These are phyloP conservation scores for Morbakka virulenta DNA, from an alignment of 30 jellyfish, hydroid and myxozoan genomes.

Conservation along the genomic window DNA sequence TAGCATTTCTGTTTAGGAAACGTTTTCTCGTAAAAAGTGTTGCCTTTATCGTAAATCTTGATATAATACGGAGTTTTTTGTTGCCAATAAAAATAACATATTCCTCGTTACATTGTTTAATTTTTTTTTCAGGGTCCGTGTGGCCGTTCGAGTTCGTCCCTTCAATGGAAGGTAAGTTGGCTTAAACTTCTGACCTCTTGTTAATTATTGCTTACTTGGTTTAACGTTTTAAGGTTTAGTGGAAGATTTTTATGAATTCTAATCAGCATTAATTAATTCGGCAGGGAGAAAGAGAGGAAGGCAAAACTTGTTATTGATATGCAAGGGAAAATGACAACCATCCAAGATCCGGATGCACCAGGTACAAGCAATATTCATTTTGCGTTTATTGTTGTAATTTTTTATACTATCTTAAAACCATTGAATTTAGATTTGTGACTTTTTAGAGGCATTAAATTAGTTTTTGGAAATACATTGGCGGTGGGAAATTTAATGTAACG, in stretches of 20 bases:
- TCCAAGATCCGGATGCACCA: conserved; percentile 82
- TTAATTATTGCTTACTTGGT: not conserved
- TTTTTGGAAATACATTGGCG: not conserved
- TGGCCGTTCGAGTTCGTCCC: conserved; percentile 99
- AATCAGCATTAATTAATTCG: too few relatives aligned
- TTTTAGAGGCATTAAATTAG: not conserved
- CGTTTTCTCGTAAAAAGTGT: not conserved
- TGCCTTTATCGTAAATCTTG: not conserved
- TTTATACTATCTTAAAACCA: not conserved
- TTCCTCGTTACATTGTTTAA: not conserved
- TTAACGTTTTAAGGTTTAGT: not conserved
- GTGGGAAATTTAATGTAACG: not conserved
- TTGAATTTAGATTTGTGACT: not conserved
- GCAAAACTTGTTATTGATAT: conserved; percentile 76
- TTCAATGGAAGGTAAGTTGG: conserved; percentile 77
- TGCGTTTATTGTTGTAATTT: too few relatives aligned
- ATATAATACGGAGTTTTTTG: not conserved
- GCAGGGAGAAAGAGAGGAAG: conserved; percentile 89
- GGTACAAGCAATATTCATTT: conserved; percentile 48
- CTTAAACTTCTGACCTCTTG: not conserved
- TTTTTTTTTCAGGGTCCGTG: conserved; percentile 80
- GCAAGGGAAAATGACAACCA: conserved; percentile 73
- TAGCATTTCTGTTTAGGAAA: not conserved
- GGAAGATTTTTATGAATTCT: not conserved
- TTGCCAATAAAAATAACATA: not conserved